Percentiles rank a stretch among this genome's conserved stretches.
These are phyloP conservation scores for Phaetusa simplex DNA, from an alignment of 2,113 vertebrate species.

Conservation along the genomic window DNA sequence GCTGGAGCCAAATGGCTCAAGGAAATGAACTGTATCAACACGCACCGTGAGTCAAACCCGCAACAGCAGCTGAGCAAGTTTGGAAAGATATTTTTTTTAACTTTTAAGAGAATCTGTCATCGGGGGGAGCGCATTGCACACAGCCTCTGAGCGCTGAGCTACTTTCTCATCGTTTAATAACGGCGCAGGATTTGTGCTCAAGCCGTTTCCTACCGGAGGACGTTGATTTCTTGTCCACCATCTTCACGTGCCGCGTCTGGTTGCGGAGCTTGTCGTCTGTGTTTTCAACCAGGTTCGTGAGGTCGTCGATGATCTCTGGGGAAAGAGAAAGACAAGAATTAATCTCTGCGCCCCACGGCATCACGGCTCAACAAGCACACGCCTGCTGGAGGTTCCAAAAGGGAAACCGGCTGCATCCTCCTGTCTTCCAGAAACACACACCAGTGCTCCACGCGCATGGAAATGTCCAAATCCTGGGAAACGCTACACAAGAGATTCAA, in stretches of 20 bases:
- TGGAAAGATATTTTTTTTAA: background rate
- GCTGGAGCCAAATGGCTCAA: background rate
- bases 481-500: accelerated
- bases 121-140: accelerated
- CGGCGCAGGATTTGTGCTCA: background rate
- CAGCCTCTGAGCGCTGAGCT: background rate
- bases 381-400: background rate
- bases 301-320: conserved; percentile 95
- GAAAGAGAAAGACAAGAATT: background rate
- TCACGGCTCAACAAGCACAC: background rate
- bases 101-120: background rate
- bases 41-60: background rate
- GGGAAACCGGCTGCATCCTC: background rate
- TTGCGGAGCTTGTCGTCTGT: conserved; percentile 86
- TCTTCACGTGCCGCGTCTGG: conserved; percentile 85
- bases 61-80: background rate
- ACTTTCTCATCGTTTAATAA: background rate
- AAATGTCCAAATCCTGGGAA: background rate
- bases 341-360: background rate
- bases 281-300: conserved; percentile 91
- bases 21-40: background rate
- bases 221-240: conserved; percentile 89
- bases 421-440: background rate
- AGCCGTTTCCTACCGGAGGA: conserved; percentile 85
- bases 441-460: accelerated